Percentiles rank a stretch among this genome's conserved stretches.
These are phyloP conservation scores for Hydropsyche betteni DNA, from an alignment of 2,888 invertebrate species.

Conservation along the genomic window DNA sequence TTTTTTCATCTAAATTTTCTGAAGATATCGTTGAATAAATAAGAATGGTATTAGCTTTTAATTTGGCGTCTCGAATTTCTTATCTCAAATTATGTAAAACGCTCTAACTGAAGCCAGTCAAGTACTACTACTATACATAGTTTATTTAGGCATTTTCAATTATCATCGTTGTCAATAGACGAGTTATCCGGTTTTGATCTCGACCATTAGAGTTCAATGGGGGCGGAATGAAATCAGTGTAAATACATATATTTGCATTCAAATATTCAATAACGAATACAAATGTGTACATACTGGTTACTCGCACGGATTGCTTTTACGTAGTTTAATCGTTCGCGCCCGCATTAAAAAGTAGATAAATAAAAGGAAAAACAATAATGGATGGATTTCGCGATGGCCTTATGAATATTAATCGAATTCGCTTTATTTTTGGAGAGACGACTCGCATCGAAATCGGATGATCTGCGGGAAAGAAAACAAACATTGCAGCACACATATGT, in stretches of 20 bases:
- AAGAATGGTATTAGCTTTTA: too few relatives aligned
- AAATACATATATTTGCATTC: constrained; percentile 27
- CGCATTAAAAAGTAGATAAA: constrained; percentile 27
- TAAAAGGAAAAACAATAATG: not conserved
- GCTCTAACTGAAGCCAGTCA: too few relatives aligned
- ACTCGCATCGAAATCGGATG: not conserved
- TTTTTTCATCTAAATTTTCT: too few relatives aligned
- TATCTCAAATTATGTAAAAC: too few relatives aligned
- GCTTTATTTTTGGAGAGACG: constrained; percentile 11
- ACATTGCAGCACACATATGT: not conserved
- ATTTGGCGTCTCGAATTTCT: too few relatives aligned
- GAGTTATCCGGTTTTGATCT: constrained; percentile 26
- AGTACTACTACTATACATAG: too few relatives aligned
- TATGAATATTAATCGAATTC: constrained; percentile 25
- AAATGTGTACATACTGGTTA: constrained; percentile 16
- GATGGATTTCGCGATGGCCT: constrained; percentile 3
- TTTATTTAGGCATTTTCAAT: not conserved
- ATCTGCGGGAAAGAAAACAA: not conserved
- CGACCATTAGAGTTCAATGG: constrained; percentile 26
- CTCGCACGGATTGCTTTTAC: constrained; percentile 19
- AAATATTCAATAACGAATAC: constrained; percentile 31
- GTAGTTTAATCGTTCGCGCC: constrained; percentile 1
- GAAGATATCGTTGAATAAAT: too few relatives aligned
- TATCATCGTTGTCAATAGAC: constrained; percentile 26
- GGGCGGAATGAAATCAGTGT: constrained; percentile 32